Conservation (phyloP, 2,888 invertebrate species). For the Philhelius pedissequus region DNA sequence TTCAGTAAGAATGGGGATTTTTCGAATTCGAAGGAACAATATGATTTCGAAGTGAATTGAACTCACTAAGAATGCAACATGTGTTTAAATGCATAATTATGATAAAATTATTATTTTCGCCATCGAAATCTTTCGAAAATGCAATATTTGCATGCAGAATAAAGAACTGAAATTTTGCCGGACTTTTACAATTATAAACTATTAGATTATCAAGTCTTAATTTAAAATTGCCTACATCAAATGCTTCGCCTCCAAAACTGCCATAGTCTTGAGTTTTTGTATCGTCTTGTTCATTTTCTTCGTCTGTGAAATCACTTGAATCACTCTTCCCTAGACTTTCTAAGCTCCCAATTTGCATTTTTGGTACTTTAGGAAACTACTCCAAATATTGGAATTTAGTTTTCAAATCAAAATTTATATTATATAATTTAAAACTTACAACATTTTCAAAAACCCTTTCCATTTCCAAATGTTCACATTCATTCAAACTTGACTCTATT, state of each 20-base stretch:
- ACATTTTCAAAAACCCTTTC: constrained; percentile 8
- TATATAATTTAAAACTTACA: constrained; percentile 11
- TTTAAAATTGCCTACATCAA: not conserved
- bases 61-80: too few relatives aligned
- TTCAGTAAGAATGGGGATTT: too few relatives aligned
- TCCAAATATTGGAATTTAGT: not conserved
- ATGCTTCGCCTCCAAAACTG: not conserved
- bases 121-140: too few relatives aligned
- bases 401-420: not conserved
- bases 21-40: too few relatives aligned
- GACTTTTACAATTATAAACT: too few relatives aligned
- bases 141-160: too few relatives aligned
- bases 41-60: too few relatives aligned
- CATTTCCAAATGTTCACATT: constrained; percentile 33
- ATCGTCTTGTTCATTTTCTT: not conserved
- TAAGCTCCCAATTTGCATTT: not conserved
- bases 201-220: not conserved
- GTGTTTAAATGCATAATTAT: too few relatives aligned
- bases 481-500: constrained; percentile 15
- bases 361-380: constrained; percentile 12
- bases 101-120: too few relatives aligned
- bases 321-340: not conserved
- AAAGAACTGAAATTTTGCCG: too few relatives aligned
- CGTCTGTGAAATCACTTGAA: not conserved
- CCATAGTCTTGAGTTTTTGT: not conserved